Evolutionary conservation across 2,113 vertebrate genomes (phyloP).

Genomic region (Ornithorhynchus anatinus): DNA sequence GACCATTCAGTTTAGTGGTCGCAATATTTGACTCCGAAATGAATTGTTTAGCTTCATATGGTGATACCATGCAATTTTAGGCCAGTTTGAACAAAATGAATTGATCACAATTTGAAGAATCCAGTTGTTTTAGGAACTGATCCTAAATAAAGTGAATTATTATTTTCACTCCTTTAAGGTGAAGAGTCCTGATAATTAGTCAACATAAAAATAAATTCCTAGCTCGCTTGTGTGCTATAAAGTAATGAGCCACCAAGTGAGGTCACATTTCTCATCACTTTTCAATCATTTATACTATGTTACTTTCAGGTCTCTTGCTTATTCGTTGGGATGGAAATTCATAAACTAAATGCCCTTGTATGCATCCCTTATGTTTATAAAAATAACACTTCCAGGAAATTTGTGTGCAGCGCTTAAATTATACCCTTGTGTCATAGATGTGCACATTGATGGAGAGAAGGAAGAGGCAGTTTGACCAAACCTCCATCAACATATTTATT

Average conservation of each 20-base stretch:
- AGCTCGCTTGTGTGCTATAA: neutral
- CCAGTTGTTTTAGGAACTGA: neutral
- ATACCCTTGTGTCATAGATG: conserved; percentile 7
- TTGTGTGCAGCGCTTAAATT: neutral
- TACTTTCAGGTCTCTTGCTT: neutral
- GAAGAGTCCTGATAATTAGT: neutral
- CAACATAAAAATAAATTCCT: conserved; percentile 15
- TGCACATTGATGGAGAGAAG: neutral
- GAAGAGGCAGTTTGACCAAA: neutral
- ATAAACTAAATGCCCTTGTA: neutral
- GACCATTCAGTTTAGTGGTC: too few species aligned
- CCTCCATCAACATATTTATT: neutral
- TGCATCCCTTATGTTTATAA: neutral
- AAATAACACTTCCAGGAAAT: neutral
- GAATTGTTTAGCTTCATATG: too few species aligned
- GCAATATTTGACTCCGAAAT: too few species aligned
- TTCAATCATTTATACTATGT: neutral
- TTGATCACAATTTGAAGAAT: conserved; percentile 23
- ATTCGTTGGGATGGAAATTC: neutral
- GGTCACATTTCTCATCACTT: neutral
- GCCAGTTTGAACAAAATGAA: neutral
- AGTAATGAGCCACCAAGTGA: conserved; percentile 9
- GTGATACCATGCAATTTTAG: too few species aligned
- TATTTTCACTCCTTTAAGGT: conserved; percentile 2
- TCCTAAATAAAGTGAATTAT: conserved; percentile 5